Evolutionary conservation across 2,888 invertebrate genomes (phyloP), one percentile per base, ranked within the genome.

Genomic region (Cantharis rustica): DNA sequence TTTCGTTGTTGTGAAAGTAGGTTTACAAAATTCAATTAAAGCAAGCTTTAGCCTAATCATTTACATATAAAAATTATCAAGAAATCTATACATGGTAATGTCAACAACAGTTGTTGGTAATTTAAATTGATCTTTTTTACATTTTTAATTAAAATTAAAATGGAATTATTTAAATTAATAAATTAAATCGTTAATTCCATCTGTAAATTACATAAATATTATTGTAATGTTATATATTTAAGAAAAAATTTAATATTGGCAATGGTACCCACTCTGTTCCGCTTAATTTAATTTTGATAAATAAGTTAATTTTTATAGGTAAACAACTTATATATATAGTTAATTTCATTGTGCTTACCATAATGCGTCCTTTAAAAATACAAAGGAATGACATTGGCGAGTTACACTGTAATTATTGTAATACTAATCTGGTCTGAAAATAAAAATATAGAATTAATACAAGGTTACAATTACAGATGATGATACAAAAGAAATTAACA

Each of bases 381-480:
- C 64, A 66, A 66, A 66, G 64, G 23, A 66, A 66, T 66, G 64
- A 23, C 64, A 66, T 66, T 66, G 64, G 64, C 23, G 64, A 66
- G 23, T 66, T 20, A 66, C 47, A n/a, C 64, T n/a, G 64, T 66
- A 66, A 66, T 66, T 66, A 66, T 66, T 20, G 9, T 66, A 66
- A 23, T 66, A 66, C 64, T 47, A 47, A 47, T 47, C 47, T 47
- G 47, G 47, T 47, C 47, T 47, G 47, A 9, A 66, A 66, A 66
- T 64, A 20, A 64, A 20, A 23, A n/a, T 23, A 20, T 20, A 17
- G 10, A 64, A 64, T 20, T 64, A 64, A 66, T 20, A 66, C 64
- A 66, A 66, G 64, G 64, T 9, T 23, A 66, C 7, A 47, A 47
- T 47, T 47, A 20, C 23, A 66, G 64, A 66, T 66, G 64, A 66